Base-by-base conservation (phyloP, 1,140 invertebrate genomes). In the Drosophila baimaii region DNA sequence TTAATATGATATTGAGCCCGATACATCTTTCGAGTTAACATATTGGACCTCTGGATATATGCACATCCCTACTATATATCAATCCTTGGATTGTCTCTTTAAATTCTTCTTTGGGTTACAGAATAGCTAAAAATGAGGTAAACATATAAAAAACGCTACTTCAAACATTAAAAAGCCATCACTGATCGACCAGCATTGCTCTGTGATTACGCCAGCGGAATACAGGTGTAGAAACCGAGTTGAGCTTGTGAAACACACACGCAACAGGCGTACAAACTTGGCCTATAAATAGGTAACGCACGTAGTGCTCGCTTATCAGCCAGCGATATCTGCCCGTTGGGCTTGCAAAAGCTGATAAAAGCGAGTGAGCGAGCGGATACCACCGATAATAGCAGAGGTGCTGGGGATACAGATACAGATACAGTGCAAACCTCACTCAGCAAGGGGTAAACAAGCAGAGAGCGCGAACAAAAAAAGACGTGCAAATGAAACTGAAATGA, bases 261-360 rank as follows among this genome's bases (percentile, higher is more conserved):
- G 75, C 79, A 86, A 82, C 83, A 82, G 83, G 77, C 81, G 84
- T 35, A 47, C 35, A 68, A 82, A 73, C 64, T 73, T 70, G 83
- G 84, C 80, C 83, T 66, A 88, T 77, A 88, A 82, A 73, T 77
- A 81, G 76, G 56, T 25, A 25, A 2, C 31, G 63, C 75, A 77
- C 74, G 43, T 70, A 77, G 33, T 21, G 43, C 12, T 5, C 37
- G 55, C 47, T 75, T 86, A 86, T 88, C 84, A 79, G 61, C 5
- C 7, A 31, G 27, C 63, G 72, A 77, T 86, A 86, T 86, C 83
- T 63, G 51, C 47, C 65, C 44, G 46, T 17, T 47, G 47, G 66
- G 76, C 79, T 77, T 83, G 83, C 83, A 79, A 89, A 88, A 83
- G 83, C 84, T 86, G 83, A 88, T 86, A 86, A 85, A 80, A 58